Evolutionary conservation across 2,888 invertebrate genomes (phyloP), one percentile per base, ranked within the genome.

Genomic region (Tenthredo mesomela): DNA sequence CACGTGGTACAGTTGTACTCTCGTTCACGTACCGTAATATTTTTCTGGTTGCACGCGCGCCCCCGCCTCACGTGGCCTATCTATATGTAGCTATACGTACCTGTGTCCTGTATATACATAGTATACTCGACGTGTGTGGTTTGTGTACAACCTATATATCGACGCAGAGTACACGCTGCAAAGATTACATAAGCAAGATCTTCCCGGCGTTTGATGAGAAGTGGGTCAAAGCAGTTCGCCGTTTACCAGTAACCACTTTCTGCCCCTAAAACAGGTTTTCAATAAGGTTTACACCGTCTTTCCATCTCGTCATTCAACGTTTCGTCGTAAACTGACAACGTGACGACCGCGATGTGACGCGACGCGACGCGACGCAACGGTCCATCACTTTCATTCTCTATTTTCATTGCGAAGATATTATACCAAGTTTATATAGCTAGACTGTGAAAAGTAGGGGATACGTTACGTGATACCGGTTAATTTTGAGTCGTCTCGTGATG

Each of bases 1-100:
- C 82, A 82, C 82, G 82, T 82, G 82, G 82, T 82, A 82, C 82
- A 82, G 82, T 82, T 82, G 82, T 82, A 82, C 70, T 67, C 82
- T 70, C 82, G 40, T 82, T 61, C 50, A 80, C 40, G 58, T 80
- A 80, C 58, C 21, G 40, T 61, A 61, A 43, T 80, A 80, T 77
- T 77, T 77, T 47, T 54, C 54, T 80, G 15, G 58, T 40, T 61
- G n/a, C 61, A 40, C 50, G 21, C 40, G 61, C 80, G 58, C 80
- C 80, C 80, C 80, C 80, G 80, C 61, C 58, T 78, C 47, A 15
- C 58, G 54, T 61, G 21, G 50, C 58, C 54, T 61, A 61, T 61
- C 61, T 67, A 33, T 67, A 18, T 18, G 21, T 12, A 61, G 21
- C 25, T 61, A 21, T 33, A 18, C 33, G 33, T 67, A 67, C 67